These are phyloP conservation scores for Paguma larvata DNA, from an alignment of 2,797 vertebrate genomes.

Conservation along the genomic window DNA sequence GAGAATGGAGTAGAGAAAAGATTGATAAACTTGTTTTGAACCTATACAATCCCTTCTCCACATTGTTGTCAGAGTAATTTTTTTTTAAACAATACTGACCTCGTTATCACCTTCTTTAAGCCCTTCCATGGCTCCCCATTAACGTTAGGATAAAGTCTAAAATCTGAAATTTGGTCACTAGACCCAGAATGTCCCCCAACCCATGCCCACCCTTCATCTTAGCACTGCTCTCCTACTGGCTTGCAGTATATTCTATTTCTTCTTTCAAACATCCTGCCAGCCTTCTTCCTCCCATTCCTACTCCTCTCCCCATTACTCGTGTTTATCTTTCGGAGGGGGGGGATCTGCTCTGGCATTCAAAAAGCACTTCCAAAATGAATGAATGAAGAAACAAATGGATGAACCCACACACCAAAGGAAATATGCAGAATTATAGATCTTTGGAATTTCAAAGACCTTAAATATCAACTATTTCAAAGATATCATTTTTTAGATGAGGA, in stretches of 20 bases:
- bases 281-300: not conserved
- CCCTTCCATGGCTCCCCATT: not conserved
- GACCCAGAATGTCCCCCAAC: not conserved
- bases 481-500: slow-evolving; percentile 37
- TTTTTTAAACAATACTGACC: slow-evolving; percentile 30
- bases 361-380: slow-evolving; percentile 39
- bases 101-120: not conserved
- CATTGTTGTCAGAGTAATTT: not conserved
- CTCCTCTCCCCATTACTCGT: not conserved
- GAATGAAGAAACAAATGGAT: not conserved
- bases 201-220: not conserved
- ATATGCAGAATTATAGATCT: not conserved
- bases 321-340: not conserved
- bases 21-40: not conserved
- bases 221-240: not conserved
- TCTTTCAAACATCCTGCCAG: not conserved
- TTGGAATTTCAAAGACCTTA: slow-evolving; percentile 32
- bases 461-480: not conserved
- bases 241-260: not conserved
- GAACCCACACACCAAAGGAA: not conserved
- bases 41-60: not conserved
- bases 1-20: not conserved
- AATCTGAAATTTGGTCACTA: not conserved
- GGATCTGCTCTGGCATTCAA: not conserved
- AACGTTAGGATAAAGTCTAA: slow-evolving; percentile 15